A percentile compares a stretch with the other conserved stretches of the same genome.
These are phyloP conservation scores for Phrynocephalus versicolor DNA, from an alignment of 2,113 vertebrate genomes.

Conservation along the genomic window DNA sequence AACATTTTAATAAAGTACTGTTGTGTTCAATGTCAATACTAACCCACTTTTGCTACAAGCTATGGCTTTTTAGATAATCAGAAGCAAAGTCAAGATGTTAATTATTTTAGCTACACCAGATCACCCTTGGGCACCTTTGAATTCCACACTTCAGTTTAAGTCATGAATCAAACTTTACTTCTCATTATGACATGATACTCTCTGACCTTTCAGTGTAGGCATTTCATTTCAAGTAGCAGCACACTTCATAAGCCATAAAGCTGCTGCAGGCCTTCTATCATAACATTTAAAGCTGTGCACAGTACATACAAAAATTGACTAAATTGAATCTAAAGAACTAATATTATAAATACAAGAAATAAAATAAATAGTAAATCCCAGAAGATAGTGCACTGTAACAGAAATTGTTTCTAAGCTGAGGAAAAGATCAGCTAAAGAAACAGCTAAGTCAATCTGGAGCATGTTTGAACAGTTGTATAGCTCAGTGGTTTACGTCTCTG, in stretches of 20 bases:
- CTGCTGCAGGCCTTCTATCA: neutral
- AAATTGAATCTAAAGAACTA: neutral
- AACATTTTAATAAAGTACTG: conserved; percentile 1
- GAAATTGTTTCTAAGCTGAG: neutral
- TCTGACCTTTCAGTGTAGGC: neutral
- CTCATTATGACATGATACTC: neutral
- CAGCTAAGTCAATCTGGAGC: neutral
- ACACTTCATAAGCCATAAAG: conserved; percentile 8
- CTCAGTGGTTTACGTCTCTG: too few species aligned
- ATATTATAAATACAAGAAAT: neutral
- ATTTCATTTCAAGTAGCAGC: neutral
- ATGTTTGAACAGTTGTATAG: too few species aligned
- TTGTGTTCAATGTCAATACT: neutral
- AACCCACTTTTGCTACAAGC: neutral
- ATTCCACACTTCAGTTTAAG: neutral
- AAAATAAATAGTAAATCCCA: neutral
- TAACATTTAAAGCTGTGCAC: neutral
- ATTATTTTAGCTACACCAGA: neutral
- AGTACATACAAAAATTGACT: neutral
- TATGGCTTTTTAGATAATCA: neutral
- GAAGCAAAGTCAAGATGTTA: neutral
- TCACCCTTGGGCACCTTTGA: neutral
- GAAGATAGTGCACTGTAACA: neutral
- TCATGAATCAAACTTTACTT: neutral
- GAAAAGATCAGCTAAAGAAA: neutral